Conservation (phyloP, 2,888 invertebrate species). For the Eupithecia centaureata region DNA sequence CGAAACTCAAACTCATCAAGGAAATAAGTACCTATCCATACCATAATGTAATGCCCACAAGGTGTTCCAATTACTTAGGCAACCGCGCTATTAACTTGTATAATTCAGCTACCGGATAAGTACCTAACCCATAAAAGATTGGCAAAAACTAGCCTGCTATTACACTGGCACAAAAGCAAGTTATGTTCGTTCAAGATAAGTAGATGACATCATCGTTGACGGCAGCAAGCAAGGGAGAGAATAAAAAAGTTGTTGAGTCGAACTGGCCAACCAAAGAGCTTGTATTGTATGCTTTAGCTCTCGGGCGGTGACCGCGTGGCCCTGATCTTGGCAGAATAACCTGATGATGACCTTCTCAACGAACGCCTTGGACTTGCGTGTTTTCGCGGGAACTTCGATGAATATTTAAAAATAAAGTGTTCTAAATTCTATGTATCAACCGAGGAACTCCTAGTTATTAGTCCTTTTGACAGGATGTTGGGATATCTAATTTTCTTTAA, state of each 20-base stretch:
- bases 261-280: constrained; percentile 61
- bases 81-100: constrained; percentile 14
- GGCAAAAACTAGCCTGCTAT: constrained; percentile 43
- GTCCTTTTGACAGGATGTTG: background rate
- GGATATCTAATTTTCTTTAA: background rate
- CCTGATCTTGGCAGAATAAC: constrained; percentile 75
- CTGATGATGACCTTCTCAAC: constrained; percentile 50
- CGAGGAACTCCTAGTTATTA: background rate
- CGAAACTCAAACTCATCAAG: constrained; percentile 25
- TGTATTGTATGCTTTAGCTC: constrained; percentile 46
- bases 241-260: constrained; percentile 56
- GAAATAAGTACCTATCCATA: constrained; percentile 10
- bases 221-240: constrained; percentile 61
- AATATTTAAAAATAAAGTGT: background rate
- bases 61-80: constrained; percentile 22
- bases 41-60: constrained; percentile 21
- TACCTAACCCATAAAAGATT: constrained; percentile 25
- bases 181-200: constrained; percentile 53
- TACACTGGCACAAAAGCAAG: constrained; percentile 52
- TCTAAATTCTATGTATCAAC: background rate
- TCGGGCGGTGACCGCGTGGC: constrained; percentile 73
- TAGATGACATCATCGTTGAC: constrained; percentile 71
- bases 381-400: constrained; percentile 2
- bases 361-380: constrained; percentile 7
- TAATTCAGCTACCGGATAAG: constrained; percentile 32